Conservation (phyloP, 2,113 vertebrate species). For the Plotosus lineatus region DNA sequence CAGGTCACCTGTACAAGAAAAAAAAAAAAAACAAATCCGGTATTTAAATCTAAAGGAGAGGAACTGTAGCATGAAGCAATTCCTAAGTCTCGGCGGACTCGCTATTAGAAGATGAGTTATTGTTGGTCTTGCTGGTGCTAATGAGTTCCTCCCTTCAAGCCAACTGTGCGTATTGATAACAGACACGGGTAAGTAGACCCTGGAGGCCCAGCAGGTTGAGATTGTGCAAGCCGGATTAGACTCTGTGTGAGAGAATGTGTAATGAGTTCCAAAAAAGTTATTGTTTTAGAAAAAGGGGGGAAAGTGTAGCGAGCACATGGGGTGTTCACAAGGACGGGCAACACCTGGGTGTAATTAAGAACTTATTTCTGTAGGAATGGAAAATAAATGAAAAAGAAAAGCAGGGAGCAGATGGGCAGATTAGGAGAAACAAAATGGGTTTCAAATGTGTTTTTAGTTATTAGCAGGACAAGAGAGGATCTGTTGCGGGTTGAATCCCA, state of each 20-base stretch:
- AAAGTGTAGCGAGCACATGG: neutral
- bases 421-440: slow-evolving; percentile 27
- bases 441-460: slow-evolving; percentile 27
- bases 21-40: neutral
- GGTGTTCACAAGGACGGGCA: neutral
- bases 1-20: neutral
- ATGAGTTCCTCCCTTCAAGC: neutral
- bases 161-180: slow-evolving; percentile 7
- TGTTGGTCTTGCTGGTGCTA: neutral
- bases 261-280: slow-evolving; percentile 6
- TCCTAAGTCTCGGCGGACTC: neutral
- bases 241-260: neutral
- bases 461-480: slow-evolving; percentile 7
- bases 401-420: neutral
- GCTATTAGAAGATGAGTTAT: neutral
- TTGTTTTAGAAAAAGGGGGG: neutral
- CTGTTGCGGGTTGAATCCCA: neutral
- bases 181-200: neutral
- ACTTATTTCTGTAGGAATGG: slow-evolving; percentile 12
- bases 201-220: neutral
- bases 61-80: neutral
- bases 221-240: neutral
- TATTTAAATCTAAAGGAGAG: neutral
- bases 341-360: slow-evolving; percentile 3
- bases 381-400: slow-evolving; percentile 27